Evolutionary conservation across 1,140 invertebrate genomes (phyloP).

Genomic region (Charaxes varanes): DNA sequence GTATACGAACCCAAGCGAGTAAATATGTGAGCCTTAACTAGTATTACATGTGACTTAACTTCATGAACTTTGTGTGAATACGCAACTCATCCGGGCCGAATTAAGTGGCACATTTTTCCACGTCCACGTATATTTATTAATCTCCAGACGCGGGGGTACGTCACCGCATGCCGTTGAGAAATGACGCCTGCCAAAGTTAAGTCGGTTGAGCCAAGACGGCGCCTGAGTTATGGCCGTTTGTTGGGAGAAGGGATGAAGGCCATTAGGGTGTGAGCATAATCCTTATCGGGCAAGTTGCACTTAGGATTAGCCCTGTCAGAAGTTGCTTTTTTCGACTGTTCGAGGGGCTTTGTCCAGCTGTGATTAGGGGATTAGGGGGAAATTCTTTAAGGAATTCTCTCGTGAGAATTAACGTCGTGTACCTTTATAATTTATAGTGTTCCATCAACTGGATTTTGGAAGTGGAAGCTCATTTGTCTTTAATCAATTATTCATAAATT

Average conservation of each 20-base stretch:
- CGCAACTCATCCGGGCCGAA: conserved; percentile 55
- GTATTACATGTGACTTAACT: conserved; percentile 9
- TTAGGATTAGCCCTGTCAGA: conserved; percentile 71
- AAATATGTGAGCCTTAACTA: not conserved
- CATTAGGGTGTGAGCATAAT: conserved; percentile 68
- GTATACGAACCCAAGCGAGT: too few relatives aligned
- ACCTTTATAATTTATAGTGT: conserved; percentile 5
- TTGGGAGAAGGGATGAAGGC: conserved; percentile 65
- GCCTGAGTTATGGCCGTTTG: conserved; percentile 66
- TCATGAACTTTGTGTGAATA: conserved; percentile 29
- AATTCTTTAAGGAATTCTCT: conserved; percentile 29
- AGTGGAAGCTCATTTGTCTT: too few relatives aligned
- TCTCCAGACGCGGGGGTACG: conserved; percentile 50
- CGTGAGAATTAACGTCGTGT: conserved; percentile 10
- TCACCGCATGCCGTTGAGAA: conserved; percentile 69
- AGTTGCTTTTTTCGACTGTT: conserved; percentile 66
- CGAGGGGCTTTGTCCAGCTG: conserved; percentile 49
- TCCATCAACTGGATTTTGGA: too few relatives aligned
- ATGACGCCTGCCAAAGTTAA: conserved; percentile 72
- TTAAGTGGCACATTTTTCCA: conserved; percentile 68
- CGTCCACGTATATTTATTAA: conserved; percentile 70
- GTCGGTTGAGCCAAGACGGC: conserved; percentile 67
- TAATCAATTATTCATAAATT: too few relatives aligned
- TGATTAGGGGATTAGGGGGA: conserved; percentile 59
- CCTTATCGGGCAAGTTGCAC: conserved; percentile 71